These are phyloP conservation scores for Ciona savignyi DNA, from an alignment of 23 tunicate genomes.

Conservation along the genomic window DNA sequence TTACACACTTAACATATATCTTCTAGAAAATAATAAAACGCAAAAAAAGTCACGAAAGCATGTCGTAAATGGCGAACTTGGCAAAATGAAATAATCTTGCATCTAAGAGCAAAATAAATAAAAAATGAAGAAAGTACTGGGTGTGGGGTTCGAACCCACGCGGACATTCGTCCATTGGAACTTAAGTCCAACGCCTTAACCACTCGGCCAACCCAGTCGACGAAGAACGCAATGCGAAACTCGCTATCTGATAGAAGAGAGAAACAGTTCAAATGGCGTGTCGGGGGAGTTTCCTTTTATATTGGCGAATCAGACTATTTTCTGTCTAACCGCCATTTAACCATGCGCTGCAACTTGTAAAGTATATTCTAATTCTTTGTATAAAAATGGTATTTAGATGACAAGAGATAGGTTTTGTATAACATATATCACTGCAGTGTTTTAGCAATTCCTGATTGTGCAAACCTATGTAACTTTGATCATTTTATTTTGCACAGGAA, in stretches of 20 bases:
- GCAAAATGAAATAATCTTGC: no score
- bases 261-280: neutral
- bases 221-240: constrained; percentile 4
- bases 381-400: neutral
- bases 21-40: no score
- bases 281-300: neutral
- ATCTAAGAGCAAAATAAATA: neutral
- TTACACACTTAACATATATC: no score
- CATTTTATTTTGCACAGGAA: neutral
- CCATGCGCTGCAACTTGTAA: neutral
- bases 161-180: constrained; percentile 99
- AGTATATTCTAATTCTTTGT: neutral
- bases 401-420: no score
- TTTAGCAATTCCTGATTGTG: no score
- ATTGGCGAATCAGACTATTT: neutral
- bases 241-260: neutral
- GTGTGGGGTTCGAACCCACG: constrained; percentile 99
- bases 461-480: no score
- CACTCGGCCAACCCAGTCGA: constrained; percentile 99
- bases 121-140: constrained; percentile 47
- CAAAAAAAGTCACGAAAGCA: no score
- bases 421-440: no score
- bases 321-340: no score
- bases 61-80: no score
- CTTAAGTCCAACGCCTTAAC: constrained; percentile 99